Conservation (phyloP, 1,140 invertebrate genomes). For the Akabosia matsudoensis region DNA sequence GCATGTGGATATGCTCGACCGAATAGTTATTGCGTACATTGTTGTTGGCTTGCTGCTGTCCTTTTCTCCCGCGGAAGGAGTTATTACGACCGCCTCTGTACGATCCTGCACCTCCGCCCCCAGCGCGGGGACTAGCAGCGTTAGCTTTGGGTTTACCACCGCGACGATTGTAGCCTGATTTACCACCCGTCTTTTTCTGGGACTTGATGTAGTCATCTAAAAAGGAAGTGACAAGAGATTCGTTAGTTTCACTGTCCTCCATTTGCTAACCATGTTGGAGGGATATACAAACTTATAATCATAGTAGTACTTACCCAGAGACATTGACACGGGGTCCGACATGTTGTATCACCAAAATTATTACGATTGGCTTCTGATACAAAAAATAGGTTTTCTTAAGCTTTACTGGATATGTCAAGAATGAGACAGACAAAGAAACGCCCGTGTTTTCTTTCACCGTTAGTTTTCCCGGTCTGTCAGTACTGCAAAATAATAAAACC, state of each 20-base stretch:
- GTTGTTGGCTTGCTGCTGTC: background rate
- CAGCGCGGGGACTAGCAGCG: background rate
- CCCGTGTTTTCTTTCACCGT: too few relatives aligned
- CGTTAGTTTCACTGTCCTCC: too few relatives aligned
- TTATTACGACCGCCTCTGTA: background rate
- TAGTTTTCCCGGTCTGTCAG: too few relatives aligned
- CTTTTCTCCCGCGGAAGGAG: background rate
- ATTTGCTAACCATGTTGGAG: too few relatives aligned
- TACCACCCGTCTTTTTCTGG: constrained; percentile 20
- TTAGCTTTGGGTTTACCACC: background rate
- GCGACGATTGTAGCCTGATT: background rate
- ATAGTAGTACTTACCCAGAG: constrained; percentile 27
- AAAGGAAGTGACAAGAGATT: too few relatives aligned
- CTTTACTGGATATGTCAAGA: too few relatives aligned
- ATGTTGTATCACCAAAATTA: too few relatives aligned
- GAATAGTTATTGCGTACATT: constrained; percentile 9
- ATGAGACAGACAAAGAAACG: too few relatives aligned
- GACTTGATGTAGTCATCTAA: constrained; percentile 41
- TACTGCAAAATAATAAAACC: too few relatives aligned
- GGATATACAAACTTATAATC: background rate
- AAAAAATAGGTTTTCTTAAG: too few relatives aligned
- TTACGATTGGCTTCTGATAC: too few relatives aligned
- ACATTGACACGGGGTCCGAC: constrained; percentile 33
- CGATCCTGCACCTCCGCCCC: background rate
- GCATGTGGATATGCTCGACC: background rate